Conservation (phyloP, 2,888 invertebrate genomes). For the Cerastoderma edule region DNA sequence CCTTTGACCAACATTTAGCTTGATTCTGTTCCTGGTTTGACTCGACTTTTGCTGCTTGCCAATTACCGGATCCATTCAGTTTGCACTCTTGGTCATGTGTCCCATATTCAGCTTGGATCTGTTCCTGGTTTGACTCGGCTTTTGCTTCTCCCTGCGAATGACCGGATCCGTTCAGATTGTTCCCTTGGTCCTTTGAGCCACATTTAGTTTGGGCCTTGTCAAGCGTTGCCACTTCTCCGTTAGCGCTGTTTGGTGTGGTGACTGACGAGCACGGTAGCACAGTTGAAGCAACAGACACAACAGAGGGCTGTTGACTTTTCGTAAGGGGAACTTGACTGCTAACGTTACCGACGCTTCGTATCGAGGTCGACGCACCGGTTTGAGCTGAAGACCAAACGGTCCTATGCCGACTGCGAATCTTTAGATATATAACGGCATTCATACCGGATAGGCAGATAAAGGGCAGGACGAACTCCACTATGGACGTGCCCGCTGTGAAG, state of each 20-base stretch:
- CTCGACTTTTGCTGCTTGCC: background rate
- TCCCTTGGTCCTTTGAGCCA: too few species aligned
- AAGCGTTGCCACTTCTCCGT: too few species aligned
- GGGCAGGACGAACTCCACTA: slow-evolving; percentile 70
- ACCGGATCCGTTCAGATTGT: too few species aligned
- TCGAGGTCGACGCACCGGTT: background rate
- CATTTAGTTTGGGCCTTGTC: too few species aligned
- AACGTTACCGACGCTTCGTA: background rate
- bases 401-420: slow-evolving; percentile 58
- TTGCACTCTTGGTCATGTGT: too few species aligned
- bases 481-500: slow-evolving; percentile 64
- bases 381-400: background rate
- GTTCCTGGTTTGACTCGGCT: background rate
- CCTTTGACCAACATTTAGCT: too few species aligned
- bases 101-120: slow-evolving; percentile 26
- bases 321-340: too few species aligned
- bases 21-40: too few species aligned
- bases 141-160: background rate
- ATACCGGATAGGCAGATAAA: slow-evolving; percentile 57
- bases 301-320: background rate
- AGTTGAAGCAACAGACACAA: too few species aligned
- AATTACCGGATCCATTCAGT: background rate
- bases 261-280: too few species aligned
- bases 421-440: slow-evolving; percentile 61
- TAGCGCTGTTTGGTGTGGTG: too few species aligned